phyloP scores from a whole-genome alignment of 2,113 vertebrate species.

The Tragelaphus scriptus region DNA sequence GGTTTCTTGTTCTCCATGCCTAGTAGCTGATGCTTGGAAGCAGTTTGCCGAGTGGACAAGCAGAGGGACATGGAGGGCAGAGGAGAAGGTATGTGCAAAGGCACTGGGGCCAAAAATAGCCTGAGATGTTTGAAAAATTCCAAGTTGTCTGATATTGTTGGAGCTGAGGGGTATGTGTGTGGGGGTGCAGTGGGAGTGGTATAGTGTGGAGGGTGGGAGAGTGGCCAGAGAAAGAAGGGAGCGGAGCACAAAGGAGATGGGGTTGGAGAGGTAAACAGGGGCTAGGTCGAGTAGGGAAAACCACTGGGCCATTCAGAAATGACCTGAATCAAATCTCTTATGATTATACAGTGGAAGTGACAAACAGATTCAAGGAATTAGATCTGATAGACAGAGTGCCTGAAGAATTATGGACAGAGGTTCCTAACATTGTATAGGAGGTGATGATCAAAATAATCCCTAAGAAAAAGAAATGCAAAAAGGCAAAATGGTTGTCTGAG shows the following conservation, averaged over 20 bases:
- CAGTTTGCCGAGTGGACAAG: not conserved
- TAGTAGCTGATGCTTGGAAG: not conserved
- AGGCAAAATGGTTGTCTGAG: not conserved
- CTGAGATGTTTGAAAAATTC: not conserved
- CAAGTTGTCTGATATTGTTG: not conserved
- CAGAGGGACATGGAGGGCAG: not conserved
- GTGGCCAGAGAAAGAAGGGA: accelerated
- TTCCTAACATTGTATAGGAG: not conserved
- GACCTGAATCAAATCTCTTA: not conserved
- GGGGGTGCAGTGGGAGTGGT: accelerated
- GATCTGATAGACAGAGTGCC: not conserved
- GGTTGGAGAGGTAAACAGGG: not conserved
- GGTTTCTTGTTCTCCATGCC: not conserved
- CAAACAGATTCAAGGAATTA: not conserved
- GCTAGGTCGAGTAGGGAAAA: not conserved
- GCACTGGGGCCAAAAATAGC: not conserved
- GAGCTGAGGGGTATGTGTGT: accelerated
- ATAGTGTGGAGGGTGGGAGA: not conserved
- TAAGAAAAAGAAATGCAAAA: not conserved
- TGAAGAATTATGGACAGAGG: not conserved
- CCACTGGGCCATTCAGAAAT: not conserved
- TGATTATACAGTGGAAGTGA: not conserved
- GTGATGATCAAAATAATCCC: not conserved
- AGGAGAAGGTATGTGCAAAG: not conserved
- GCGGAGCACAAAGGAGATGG: not conserved